Conservation (phyloP, 2,888 invertebrate genomes). For the Helleia helle region DNA sequence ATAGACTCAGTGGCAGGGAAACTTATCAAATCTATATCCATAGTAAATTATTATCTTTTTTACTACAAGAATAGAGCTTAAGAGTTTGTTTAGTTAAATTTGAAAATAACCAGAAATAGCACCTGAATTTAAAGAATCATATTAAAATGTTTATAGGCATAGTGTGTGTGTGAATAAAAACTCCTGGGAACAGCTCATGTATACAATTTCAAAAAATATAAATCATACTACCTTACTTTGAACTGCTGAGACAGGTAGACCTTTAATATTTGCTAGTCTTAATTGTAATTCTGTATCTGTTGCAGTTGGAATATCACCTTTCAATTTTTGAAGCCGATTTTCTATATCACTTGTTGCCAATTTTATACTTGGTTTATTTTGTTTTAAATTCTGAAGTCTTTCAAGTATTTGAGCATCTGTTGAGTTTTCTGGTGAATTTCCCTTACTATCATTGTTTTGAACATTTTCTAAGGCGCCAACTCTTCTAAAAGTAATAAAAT, state of each 20-base stretch:
- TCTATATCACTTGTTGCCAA: conserved; percentile 37
- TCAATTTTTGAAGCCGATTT: conserved; percentile 44
- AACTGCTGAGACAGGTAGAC: conserved; percentile 47
- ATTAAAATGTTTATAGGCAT: too few relatives aligned
- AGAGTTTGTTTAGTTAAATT: too few relatives aligned
- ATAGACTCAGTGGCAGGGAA: too few relatives aligned
- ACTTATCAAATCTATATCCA: too few relatives aligned
- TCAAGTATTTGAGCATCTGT: conserved; percentile 77
- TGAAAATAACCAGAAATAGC: too few relatives aligned
- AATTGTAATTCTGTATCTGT: conserved; percentile 78
- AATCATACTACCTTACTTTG: conserved; percentile 33
- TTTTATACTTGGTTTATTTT: conserved; percentile 45
- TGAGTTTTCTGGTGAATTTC: conserved; percentile 40
- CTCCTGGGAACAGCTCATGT: too few relatives aligned
- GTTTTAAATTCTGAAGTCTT: conserved; percentile 79
- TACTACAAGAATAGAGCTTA: too few relatives aligned
- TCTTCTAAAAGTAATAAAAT: conserved; percentile 24
- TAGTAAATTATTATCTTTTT: too few relatives aligned
- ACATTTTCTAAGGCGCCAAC: conserved; percentile 24
- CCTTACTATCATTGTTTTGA: conserved; percentile 4
- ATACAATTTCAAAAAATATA: too few relatives aligned
- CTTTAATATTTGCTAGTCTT: conserved; percentile 80
- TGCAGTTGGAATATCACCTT: conserved; percentile 50
- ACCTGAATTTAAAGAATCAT: too few relatives aligned
- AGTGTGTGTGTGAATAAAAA: too few relatives aligned